Evolutionary conservation across 2,888 invertebrate species (phyloP).

Genomic region (Machimus rusticus): DNA sequence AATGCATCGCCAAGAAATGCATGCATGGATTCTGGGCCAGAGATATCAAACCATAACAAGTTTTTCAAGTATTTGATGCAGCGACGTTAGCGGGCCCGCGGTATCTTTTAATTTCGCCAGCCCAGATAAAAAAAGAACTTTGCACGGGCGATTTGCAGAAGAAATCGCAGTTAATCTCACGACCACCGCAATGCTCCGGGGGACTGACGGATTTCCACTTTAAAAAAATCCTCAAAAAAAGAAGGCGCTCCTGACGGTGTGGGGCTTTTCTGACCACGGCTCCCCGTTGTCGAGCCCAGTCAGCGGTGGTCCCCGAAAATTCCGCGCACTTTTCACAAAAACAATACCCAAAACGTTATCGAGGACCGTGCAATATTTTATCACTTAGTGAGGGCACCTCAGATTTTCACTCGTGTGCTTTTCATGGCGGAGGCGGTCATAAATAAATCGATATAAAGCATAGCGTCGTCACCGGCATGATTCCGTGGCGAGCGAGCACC

Average conservation of each 20-base stretch:
- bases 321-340: background rate
- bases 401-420: background rate
- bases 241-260: background rate
- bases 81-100: background rate
- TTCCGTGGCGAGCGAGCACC: background rate
- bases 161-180: background rate
- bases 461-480: conserved; percentile 14
- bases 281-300: background rate
- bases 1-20: background rate
- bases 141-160: background rate
- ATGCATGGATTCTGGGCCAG: background rate
- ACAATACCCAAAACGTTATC: background rate
- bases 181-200: background rate
- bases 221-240: background rate
- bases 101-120: background rate
- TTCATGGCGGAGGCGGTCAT: conserved; percentile 25
- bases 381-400: background rate
- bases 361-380: background rate
- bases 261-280: background rate
- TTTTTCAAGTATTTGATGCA: background rate
- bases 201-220: background rate
- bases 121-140: background rate
- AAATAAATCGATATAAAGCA: conserved; percentile 22
- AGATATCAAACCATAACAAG: background rate
- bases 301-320: background rate